phyloP scores from a whole-genome alignment of 2,113 vertebrate genomes.

The Ictalurus punctatus region DNA sequence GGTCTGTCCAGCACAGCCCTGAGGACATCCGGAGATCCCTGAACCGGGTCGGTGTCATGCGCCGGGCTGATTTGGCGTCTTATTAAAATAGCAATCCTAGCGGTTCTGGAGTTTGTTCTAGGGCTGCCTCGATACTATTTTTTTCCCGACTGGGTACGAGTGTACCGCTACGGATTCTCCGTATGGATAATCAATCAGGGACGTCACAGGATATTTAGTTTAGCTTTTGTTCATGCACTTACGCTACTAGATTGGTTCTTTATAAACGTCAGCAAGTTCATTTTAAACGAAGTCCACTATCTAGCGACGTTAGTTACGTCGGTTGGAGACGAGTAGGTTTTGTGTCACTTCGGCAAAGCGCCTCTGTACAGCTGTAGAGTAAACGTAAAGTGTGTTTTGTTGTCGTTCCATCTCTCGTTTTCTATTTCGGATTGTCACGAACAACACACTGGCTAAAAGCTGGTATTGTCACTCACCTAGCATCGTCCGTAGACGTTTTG shows the following conservation, averaged over 20 bases:
- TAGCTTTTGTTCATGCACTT: not conserved
- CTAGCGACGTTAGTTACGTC: not conserved
- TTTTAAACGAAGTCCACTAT: not conserved
- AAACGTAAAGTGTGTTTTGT: not conserved
- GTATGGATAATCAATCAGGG: not conserved
- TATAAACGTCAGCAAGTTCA: not conserved
- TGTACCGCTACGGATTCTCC: not conserved
- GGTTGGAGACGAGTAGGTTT: not conserved
- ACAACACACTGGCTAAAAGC: not conserved
- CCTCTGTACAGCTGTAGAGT: not conserved
- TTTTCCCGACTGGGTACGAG: not conserved
- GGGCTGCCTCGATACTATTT: not conserved
- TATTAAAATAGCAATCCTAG: not conserved
- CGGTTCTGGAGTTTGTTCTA: not conserved
- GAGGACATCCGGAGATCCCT: constrained; percentile 82
- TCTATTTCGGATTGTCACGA: not conserved
- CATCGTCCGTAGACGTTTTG: not conserved
- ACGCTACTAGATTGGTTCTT: not conserved
- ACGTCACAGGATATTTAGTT: not conserved
- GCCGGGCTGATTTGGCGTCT: not conserved
- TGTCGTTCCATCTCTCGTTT: not conserved
- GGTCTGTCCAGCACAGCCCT: constrained; percentile 78
- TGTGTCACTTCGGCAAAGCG: not conserved
- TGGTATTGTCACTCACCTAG: not conserved
- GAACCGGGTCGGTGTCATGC: constrained; percentile 76